A percentile compares a stretch with the other conserved stretches of the same genome.
phyloP scores from a whole-genome alignment of 2,888 invertebrate genomes.

The Eutolmus rufibarbis region DNA sequence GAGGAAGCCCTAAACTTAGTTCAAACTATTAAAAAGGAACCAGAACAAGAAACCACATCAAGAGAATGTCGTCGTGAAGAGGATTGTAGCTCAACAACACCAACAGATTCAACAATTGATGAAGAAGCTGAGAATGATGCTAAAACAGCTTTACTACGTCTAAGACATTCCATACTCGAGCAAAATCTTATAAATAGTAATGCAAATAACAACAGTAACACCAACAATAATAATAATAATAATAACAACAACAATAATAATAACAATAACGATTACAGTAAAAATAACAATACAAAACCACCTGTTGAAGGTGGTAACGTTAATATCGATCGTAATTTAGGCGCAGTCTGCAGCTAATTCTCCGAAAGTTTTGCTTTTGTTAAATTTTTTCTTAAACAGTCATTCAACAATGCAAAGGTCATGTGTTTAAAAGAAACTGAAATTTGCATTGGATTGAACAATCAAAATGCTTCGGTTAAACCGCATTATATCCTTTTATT shows the following conservation, averaged over 20 bases:
- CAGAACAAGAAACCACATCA: constrained; percentile 45
- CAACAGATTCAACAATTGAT: constrained; percentile 50
- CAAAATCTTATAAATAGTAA: constrained; percentile 49
- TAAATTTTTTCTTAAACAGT: neutral
- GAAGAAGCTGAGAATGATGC: constrained; percentile 51
- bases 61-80: constrained; percentile 44
- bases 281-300: constrained; percentile 44
- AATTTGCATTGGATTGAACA: neutral
- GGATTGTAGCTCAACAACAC: constrained; percentile 45
- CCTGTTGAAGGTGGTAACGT: constrained; percentile 42
- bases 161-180: constrained; percentile 53
- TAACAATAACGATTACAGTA: constrained; percentile 50
- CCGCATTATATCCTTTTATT: neutral
- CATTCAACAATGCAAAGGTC: neutral
- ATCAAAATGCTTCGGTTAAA: neutral
- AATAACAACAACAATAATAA: constrained; percentile 53
- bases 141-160: constrained; percentile 49
- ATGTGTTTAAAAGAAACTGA: neutral
- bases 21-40: constrained; percentile 53
- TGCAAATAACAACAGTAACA: constrained; percentile 49
- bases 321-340: constrained; percentile 46
- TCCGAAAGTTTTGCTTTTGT: neutral
- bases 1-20: constrained; percentile 60
- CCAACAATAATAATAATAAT: constrained; percentile 47
- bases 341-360: constrained; percentile 48